phyloP scores from a whole-genome alignment of 2,888 invertebrate species.

The Epirrhoe alternata region DNA sequence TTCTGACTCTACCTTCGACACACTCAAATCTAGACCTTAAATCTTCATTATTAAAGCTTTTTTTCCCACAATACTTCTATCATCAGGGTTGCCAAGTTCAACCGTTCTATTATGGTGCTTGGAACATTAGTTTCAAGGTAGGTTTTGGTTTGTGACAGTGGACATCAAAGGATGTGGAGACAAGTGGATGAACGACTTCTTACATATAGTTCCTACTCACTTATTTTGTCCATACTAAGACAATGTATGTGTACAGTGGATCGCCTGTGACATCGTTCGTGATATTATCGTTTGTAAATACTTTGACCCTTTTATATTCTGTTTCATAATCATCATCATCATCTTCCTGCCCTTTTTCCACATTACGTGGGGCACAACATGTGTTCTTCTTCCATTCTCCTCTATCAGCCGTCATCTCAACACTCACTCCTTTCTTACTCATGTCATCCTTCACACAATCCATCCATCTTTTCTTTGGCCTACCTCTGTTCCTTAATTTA shows the following conservation, averaged over 20 bases:
- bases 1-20: conserved; percentile 46
- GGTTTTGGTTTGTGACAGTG: conserved; percentile 39
- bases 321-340: no score
- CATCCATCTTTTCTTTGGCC: no score
- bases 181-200: conserved; percentile 66
- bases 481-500: no score
- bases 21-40: conserved; percentile 19
- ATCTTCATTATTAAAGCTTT: conserved; percentile 34
- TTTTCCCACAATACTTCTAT: conserved; percentile 3
- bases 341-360: no score
- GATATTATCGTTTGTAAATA: not conserved
- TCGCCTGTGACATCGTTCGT: not conserved
- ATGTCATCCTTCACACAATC: no score
- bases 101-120: conserved; percentile 38
- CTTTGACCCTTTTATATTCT: not conserved
- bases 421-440: no score
- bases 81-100: conserved; percentile 18
- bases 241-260: conserved; percentile 76
- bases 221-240: conserved; percentile 81
- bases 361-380: no score
- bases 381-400: no score
- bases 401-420: no score
- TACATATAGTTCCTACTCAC: conserved; percentile 73
- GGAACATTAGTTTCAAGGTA: conserved; percentile 27
- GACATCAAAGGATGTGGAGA: conserved; percentile 61